Percentiles rank a stretch among this genome's conserved stretches.
These are phyloP conservation scores for Lithophane ornitopus DNA, from an alignment of 2,888 invertebrate species.

Conservation along the genomic window DNA sequence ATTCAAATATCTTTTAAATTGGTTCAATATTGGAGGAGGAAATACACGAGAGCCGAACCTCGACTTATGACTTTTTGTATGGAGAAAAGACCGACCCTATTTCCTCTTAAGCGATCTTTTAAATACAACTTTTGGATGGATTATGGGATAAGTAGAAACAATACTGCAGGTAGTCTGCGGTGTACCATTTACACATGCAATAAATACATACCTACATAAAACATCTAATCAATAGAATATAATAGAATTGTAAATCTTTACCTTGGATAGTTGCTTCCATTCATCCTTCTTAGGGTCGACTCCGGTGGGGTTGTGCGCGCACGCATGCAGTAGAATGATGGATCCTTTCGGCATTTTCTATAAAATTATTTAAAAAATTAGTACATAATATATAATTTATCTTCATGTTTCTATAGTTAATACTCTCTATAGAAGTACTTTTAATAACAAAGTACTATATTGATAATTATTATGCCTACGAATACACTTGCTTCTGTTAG, in stretches of 20 bases:
- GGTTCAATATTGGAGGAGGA: no score
- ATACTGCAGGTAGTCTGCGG: background rate
- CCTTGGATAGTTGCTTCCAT: conserved; percentile 96
- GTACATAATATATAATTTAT: conserved; percentile 4
- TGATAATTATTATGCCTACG: background rate
- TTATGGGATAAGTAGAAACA: background rate
- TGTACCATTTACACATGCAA: background rate
- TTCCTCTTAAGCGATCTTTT: background rate
- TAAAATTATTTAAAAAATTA: conserved; percentile 68
- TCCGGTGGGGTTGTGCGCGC: conserved; percentile 99
- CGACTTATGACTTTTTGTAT: no score
- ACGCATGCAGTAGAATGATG: conserved; percentile 98
- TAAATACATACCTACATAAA: background rate
- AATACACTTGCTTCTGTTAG: conserved; percentile 3
- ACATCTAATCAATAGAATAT: background rate
- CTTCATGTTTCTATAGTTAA: conserved; percentile 6
- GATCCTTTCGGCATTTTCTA: conserved; percentile 98
- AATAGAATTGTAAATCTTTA: conserved; percentile 74
- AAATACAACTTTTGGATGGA: background rate
- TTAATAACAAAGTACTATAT: conserved; percentile 16
- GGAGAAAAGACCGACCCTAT: no score
- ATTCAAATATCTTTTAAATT: no score
- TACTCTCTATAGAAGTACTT: background rate
- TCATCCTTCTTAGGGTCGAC: conserved; percentile 97
- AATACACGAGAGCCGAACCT: no score